phyloP scores from a whole-genome alignment of 2,888 invertebrate species.

The Danaus chrysippus region DNA sequence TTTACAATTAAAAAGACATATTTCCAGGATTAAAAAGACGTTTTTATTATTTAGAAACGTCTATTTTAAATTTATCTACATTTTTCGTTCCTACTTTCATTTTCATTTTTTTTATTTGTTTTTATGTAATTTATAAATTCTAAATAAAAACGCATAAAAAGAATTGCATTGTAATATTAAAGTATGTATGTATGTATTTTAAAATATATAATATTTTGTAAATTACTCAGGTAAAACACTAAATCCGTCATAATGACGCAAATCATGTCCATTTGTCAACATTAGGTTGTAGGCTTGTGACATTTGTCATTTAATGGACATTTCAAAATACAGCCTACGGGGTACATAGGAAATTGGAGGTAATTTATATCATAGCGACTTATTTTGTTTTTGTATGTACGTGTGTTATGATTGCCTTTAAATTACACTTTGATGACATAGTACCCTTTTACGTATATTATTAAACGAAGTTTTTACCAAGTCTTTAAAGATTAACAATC shows the following conservation, averaged over 20 bases:
- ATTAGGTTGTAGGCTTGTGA: conserved; percentile 12
- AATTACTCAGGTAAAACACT: conserved; percentile 12
- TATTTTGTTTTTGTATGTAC: conserved; percentile 49
- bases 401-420: conserved; percentile 58
- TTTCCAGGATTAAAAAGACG: too few species aligned
- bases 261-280: conserved; percentile 23
- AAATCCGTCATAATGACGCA: conserved; percentile 11
- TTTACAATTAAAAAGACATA: too few species aligned
- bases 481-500: too few species aligned
- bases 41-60: too few species aligned
- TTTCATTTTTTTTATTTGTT: too few species aligned
- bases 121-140: too few species aligned
- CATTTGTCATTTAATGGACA: conserved; percentile 27
- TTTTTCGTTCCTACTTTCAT: too few species aligned
- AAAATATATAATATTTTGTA: background rate
- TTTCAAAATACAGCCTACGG: conserved; percentile 56
- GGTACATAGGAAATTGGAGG: conserved; percentile 49
- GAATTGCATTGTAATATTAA: background rate
- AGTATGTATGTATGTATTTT: background rate
- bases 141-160: too few species aligned
- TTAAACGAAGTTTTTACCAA: background rate
- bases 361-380: conserved; percentile 61
- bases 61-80: too few species aligned
- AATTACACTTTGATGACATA: conserved; percentile 55
- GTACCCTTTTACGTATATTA: conserved; percentile 21